Evolutionary conservation across 2,888 invertebrate genomes (phyloP).

Genomic region (Scaptomyza reducta): DNA sequence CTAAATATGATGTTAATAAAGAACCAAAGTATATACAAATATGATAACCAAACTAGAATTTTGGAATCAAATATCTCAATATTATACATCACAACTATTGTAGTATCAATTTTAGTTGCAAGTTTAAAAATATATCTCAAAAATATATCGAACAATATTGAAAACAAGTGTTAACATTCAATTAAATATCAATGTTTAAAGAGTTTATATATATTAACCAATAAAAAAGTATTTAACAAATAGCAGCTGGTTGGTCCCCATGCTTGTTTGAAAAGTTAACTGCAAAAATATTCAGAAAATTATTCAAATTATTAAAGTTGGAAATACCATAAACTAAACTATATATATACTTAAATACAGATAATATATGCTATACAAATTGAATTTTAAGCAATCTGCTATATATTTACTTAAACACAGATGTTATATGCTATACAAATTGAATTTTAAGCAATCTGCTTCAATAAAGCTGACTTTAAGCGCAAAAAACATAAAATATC

Average conservation of each 20-base stretch:
- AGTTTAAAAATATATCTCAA: slow-evolving; percentile 12
- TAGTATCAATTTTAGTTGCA: slow-evolving; percentile 24
- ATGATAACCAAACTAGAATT: slow-evolving; percentile 10
- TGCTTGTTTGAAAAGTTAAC: slow-evolving; percentile 17
- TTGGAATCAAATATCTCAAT: slow-evolving; percentile 17
- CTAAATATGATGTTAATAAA: slow-evolving; percentile 8
- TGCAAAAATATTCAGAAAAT: slow-evolving; percentile 30
- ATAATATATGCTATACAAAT: no score
- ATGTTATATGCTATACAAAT: slow-evolving; percentile 2
- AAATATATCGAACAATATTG: slow-evolving; percentile 7
- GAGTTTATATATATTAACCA: slow-evolving; percentile 31
- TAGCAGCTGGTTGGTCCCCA: slow-evolving; percentile 52
- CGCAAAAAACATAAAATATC: neutral
- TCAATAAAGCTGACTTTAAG: slow-evolving; percentile 55
- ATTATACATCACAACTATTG: slow-evolving; percentile 11
- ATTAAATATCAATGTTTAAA: slow-evolving; percentile 38
- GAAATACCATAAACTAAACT: slow-evolving; percentile 12
- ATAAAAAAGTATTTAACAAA: slow-evolving; percentile 7
- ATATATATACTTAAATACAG: slow-evolving; percentile 3
- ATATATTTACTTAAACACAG: slow-evolving; percentile 1
- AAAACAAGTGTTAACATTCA: slow-evolving; percentile 37
- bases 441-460: slow-evolving; percentile 16
- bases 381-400: neutral
- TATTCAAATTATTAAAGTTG: slow-evolving; percentile 10
- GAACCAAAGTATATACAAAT: neutral